Evolutionary conservation across 2,888 invertebrate species (phyloP).

Genomic region (Limenitis camilla): DNA sequence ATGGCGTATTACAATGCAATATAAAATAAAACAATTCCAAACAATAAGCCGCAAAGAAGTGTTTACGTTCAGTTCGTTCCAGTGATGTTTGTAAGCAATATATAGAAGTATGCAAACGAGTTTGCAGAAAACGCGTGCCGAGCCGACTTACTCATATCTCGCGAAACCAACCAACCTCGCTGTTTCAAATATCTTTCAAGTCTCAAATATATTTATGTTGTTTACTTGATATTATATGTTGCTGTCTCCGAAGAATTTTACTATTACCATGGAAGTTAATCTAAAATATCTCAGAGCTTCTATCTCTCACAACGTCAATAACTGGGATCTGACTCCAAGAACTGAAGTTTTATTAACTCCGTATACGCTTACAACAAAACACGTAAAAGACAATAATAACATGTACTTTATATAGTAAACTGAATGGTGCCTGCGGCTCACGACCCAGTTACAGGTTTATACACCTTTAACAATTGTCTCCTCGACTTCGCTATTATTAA

Average conservation of each 20-base stretch:
- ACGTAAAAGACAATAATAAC: too few relatives aligned
- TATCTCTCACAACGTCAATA: too few relatives aligned
- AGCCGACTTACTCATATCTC: conserved; percentile 30
- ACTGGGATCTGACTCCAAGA: too few relatives aligned
- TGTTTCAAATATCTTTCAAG: conserved; percentile 24
- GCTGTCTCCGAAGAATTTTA: too few relatives aligned
- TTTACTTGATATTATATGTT: not conserved
- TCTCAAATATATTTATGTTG: conserved; percentile 8
- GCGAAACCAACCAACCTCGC: conserved; percentile 13
- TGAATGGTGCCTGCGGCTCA: too few relatives aligned
- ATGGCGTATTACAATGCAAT: conserved; percentile 15
- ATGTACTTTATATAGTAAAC: too few relatives aligned
- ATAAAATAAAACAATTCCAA: conserved; percentile 36
- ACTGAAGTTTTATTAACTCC: too few relatives aligned
- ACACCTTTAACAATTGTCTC: too few relatives aligned
- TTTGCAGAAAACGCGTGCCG: conserved; percentile 39
- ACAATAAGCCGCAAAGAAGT: conserved; percentile 38
- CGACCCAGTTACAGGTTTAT: too few relatives aligned
- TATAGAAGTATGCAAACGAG: conserved; percentile 53
- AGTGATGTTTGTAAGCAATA: conserved; percentile 57
- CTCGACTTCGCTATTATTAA: not conserved
- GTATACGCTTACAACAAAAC: too few relatives aligned
- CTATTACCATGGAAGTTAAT: too few relatives aligned
- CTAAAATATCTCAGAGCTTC: too few relatives aligned
- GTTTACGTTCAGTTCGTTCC: conserved; percentile 34